Evolutionary conservation across 2,888 invertebrate genomes (phyloP), one percentile per base, ranked within the genome.

Genomic region (Hemicrepidius hirtus): DNA sequence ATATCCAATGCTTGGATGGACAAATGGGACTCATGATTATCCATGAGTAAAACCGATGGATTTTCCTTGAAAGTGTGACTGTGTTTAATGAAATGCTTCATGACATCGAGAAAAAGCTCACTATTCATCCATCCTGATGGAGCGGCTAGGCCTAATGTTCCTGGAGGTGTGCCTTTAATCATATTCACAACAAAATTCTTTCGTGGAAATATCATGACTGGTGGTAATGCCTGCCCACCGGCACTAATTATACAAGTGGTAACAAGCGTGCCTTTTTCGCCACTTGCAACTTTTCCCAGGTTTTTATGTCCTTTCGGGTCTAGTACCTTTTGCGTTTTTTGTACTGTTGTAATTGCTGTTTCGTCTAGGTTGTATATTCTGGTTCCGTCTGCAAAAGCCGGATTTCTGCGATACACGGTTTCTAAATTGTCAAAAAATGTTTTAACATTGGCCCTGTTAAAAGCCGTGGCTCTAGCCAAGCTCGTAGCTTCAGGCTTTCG

Each of bases 11-110:
- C 79, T 75, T 74, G 74, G 60, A 75, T 73, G 60, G 65, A 75
- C 28, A 80, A 69, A 75, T 84, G 83, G 20, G 81, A 80, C 64
- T 82, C 82, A 67, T 84, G 83, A 71, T 85, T 84, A 69, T 84
- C 84, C 75, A 83, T 63, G 55, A 84, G 76, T n/a, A 83, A 73
- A 21, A 64, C 13, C 18, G 16, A 10, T 16, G 50, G 64, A 32
- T 12, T 40, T 24, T 64, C 49, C 18, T 24, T 24, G 5, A 35
- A 7, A 16, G 64, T 24, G 16, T 49, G n/a, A 21, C 49, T 64
- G 24, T 28, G 18, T 13, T 64, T 35, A 13, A 57, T 37, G 18
- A 57, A 57, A 37, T 57, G 35, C 20, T 18, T 35, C 37, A 57
- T 12, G 12, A 57, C 28, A 3, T 57, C 13, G 12, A 57, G 18